Conservation (phyloP, 2,797 vertebrate species). For the Sphenodon punctatus region DNA sequence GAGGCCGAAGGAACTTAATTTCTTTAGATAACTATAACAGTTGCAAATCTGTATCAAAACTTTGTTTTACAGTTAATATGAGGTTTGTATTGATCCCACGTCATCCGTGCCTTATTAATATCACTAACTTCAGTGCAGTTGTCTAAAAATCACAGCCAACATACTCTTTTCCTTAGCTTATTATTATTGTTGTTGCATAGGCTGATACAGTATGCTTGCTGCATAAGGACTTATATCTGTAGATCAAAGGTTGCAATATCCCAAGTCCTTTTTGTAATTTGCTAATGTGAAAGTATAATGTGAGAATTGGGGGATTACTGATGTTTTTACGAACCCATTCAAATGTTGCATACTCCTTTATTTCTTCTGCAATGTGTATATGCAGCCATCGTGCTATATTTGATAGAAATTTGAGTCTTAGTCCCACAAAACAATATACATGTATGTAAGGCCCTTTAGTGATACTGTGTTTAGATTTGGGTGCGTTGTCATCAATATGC, state of each 20-base stretch:
- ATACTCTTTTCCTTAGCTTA: constrained; percentile 16
- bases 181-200: background rate
- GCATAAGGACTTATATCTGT: too few species aligned
- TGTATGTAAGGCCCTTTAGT: too few species aligned
- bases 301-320: background rate
- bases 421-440: too few species aligned
- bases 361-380: background rate
- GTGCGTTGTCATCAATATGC: too few species aligned
- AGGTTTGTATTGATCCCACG: constrained; percentile 49
- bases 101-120: constrained; percentile 40
- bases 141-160: background rate
- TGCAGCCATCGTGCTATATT: background rate
- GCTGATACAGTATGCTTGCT: constrained; percentile 13
- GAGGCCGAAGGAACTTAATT: constrained; percentile 16
- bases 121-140: background rate
- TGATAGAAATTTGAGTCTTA: background rate
- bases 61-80: constrained; percentile 37
- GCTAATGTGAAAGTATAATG: constrained; percentile 4
- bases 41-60: constrained; percentile 52
- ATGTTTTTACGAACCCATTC: background rate
- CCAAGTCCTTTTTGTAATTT: background rate
- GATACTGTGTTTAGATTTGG: too few species aligned
- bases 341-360: background rate
- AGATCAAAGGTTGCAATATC: background rate
- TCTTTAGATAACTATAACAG: constrained; percentile 32